Evolutionary conservation across 2,888 invertebrate genomes (phyloP).

Genomic region (Acanthacorydalis orientalis): DNA sequence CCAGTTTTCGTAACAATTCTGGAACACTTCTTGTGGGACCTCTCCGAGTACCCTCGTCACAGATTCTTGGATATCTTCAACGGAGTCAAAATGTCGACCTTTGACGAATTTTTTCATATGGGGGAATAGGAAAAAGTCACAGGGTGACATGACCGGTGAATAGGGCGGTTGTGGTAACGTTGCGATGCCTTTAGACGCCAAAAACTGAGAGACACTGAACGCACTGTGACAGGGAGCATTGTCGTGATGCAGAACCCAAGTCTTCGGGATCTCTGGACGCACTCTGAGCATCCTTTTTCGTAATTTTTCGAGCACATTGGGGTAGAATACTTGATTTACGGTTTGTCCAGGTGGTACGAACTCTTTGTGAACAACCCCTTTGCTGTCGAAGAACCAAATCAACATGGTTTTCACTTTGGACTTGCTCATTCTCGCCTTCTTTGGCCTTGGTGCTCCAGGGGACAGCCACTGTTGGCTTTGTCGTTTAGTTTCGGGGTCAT

Average conservation of each 20-base stretch:
- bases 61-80: constrained; percentile 3
- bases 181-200: constrained; percentile 4
- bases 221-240: constrained; percentile 6
- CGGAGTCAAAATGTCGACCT: constrained; percentile 5
- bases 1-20: constrained; percentile 3
- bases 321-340: constrained; percentile 8
- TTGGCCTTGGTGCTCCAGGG: background rate
- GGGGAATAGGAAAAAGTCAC: constrained; percentile 6
- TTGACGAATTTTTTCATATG: constrained; percentile 3
- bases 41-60: constrained; percentile 2
- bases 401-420: constrained; percentile 8
- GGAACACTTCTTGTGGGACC: background rate
- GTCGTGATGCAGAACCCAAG: constrained; percentile 6
- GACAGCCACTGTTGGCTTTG: background rate
- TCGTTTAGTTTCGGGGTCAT: background rate
- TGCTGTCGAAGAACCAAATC: constrained; percentile 8
- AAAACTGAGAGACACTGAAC: constrained; percentile 3
- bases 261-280: constrained; percentile 3
- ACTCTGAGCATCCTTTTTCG: constrained; percentile 5
- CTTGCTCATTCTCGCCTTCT: constrained; percentile 1
- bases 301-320: constrained; percentile 5
- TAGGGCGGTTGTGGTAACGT: constrained; percentile 3
- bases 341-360: constrained; percentile 9
- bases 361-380: constrained; percentile 10
- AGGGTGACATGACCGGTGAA: constrained; percentile 7